Evolutionary conservation across 2,113 vertebrate species (phyloP), one percentile per base, ranked within the genome.

Genomic region (Actenoides lindsayi): DNA sequence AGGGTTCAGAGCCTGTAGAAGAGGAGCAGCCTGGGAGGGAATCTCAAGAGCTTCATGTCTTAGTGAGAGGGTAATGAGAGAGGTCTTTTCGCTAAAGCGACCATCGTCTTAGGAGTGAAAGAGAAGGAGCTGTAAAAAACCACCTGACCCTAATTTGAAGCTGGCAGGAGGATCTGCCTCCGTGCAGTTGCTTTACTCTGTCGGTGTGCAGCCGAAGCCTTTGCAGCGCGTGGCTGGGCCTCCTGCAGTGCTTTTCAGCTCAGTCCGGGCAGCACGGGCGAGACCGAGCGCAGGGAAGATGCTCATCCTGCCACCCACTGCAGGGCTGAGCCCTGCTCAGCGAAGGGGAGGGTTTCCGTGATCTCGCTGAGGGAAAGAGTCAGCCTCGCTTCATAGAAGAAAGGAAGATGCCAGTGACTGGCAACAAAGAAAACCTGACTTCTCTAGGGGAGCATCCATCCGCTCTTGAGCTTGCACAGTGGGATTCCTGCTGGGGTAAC

Each of bases 171-270:
- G 86, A 90, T 33, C 67, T 70, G 64, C 13, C 67, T 93, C 11
- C 0, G 0, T 9, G 46, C 63, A 70, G 93, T 31, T 80, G 91
- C 79, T 94, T 8, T 74, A 7, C 74, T 56, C 48, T 90, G 4
- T 30, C 12, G 67, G 46, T 1, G 15, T 37, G 74, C 77, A 59
- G 87, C 74, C 16, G 37, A 42, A 88, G 70, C 28, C 75, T 85
- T 28, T 71, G 88, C 71, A 56, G 64, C 3, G 50, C 10, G 2
- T 42, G 80, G 33, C 51, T 33, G 56, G 79, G 83, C 64, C 64
- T 87, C 96, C 94, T 3, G 90, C 1, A 0, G 93, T 42, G 90
- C 92, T 67, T 94, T 95, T 96, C 92, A 96, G 85, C 92, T 95
- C 46, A 10, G 37, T 5, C 75, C 70, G 8, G 28, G 79, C 75